Conservation (phyloP, 2,113 vertebrate genomes). For the Symphodus melops region DNA sequence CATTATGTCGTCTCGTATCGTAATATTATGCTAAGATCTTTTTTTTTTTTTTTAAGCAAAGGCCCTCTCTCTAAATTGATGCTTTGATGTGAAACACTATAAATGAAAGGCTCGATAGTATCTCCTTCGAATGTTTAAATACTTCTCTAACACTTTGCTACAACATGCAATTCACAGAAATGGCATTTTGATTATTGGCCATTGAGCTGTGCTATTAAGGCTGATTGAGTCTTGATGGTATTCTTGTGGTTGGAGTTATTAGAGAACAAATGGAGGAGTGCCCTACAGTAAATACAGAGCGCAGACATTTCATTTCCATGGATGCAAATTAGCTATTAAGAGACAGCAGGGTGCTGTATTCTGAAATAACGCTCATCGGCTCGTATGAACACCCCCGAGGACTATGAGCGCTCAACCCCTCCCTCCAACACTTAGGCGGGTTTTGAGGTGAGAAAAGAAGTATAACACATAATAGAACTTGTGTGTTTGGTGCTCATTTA, state of each 20-base stretch:
- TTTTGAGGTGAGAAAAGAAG: conserved; percentile 16
- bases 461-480: background rate
- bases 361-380: conserved; percentile 41
- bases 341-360: conserved; percentile 26
- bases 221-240: conserved; percentile 36
- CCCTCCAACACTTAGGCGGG: conserved; percentile 27
- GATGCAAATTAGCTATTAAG: conserved; percentile 37
- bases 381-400: conserved; percentile 7
- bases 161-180: conserved; percentile 23
- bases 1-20: conserved; percentile 9
- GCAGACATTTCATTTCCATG: conserved; percentile 41
- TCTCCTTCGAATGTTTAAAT: conserved; percentile 3
- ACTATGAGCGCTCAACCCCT: conserved; percentile 22
- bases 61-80: background rate
- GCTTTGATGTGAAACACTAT: background rate
- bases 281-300: conserved; percentile 45
- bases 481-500: background rate
- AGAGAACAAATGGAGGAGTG: conserved; percentile 25
- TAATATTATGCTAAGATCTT: background rate
- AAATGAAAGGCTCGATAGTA: conserved; percentile 7
- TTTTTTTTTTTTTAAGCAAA: background rate
- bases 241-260: conserved; percentile 29
- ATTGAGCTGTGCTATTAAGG: conserved; percentile 12
- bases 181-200: conserved; percentile 34
- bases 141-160: conserved; percentile 4